Evolutionary conservation across 2,888 invertebrate genomes (phyloP), one percentile per base, ranked within the genome.

Genomic region (Elegia similella): DNA sequence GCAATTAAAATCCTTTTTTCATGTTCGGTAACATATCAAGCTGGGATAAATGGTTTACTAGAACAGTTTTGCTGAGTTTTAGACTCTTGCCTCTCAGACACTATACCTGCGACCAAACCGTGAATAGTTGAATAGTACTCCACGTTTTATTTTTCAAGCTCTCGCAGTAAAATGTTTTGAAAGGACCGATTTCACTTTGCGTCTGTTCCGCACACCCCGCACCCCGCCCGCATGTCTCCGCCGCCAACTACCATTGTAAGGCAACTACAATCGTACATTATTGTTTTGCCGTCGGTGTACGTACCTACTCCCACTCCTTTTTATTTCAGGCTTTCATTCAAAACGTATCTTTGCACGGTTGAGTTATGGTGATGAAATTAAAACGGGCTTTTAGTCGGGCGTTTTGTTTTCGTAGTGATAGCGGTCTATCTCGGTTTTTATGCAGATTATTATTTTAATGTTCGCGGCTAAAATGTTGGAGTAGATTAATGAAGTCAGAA

Each of bases 111-210:
- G 71, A 74, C 75, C n/a, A n/a, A n/a, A n/a, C n/a, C 76, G 65
- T 69, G 76, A 75, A 75, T 81, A 76, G 73, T 78, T 81, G 81
- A 84, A 84, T 81, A 80, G 82, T 82, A 77, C 76, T 77, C 73
- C 64, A 69, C 76, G 82, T 82, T 86, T 87, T 88, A 84, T 86
- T 87, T 86, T 86, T 75, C 80, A 79, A 82, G 81, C 81, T 73
- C 74, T 71, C 78, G 68, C 80, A 78, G 85, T 82, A 82, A 86
- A 90, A 88, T 88, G 87, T 89, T 89, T 88, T 89, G 88, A 88
- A 89, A 87, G 90, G 86, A 87, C 86, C 87, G 88, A 87, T 89
- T 88, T 86, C 85, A 85, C 88, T 86, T 84, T 84, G 76, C 86
- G 79, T 78, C 78, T 74, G 73, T 68, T 71, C 70, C 23, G 23